Conservation (phyloP, 2,797 vertebrate genomes). For the Malurus leucopterus region DNA sequence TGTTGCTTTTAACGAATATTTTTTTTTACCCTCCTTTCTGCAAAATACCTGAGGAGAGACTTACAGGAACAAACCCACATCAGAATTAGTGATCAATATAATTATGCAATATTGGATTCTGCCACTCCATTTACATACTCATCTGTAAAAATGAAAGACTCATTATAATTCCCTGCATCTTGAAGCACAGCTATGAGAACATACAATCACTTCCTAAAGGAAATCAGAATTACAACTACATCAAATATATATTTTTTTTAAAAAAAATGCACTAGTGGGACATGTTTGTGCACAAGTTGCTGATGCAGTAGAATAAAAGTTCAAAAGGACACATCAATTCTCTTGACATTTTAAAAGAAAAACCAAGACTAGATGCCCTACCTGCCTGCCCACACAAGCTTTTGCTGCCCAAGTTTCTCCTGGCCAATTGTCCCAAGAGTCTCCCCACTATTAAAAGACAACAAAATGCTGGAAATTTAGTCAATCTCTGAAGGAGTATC, state of each 20-base stretch:
- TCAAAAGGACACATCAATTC: background rate
- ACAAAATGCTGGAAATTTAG: background rate
- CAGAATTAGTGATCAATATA: background rate
- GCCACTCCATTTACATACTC: background rate
- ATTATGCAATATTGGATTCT: constrained; percentile 28
- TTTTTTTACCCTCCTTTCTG: background rate
- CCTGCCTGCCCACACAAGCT: background rate
- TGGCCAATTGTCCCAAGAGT: background rate
- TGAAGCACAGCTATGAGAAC: background rate
- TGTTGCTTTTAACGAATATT: background rate
- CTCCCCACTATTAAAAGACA: background rate
- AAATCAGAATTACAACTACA: constrained; percentile 9
- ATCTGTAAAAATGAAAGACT: background rate
- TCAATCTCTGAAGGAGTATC: background rate
- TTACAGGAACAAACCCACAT: background rate
- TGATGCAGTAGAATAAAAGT: background rate
- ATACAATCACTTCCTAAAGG: background rate
- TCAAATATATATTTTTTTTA: background rate
- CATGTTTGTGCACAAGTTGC: background rate
- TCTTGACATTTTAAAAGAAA: background rate
- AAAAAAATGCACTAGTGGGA: background rate
- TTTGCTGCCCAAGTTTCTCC: background rate
- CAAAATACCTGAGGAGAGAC: background rate
- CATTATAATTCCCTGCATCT: background rate
- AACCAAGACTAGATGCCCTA: background rate